These are phyloP conservation scores for Caenorhabditis sp. DNA, from an alignment of 2,888 invertebrate species.

Conservation along the genomic window DNA sequence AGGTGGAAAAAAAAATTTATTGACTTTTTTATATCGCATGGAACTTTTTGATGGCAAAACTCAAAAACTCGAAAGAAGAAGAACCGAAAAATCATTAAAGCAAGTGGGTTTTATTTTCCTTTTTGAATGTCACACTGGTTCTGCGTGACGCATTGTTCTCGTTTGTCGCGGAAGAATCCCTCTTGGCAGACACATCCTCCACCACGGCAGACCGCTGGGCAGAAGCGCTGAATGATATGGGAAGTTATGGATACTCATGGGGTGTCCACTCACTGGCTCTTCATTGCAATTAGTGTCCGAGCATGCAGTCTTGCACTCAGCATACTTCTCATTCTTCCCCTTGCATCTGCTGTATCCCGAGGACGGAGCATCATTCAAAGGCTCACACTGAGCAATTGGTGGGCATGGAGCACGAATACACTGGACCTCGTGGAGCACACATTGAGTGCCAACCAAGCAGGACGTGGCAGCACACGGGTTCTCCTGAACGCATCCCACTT, in stretches of 20 bases:
- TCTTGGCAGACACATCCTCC: conserved; percentile 40
- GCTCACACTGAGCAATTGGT: conserved; percentile 42
- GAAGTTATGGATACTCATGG: not conserved
- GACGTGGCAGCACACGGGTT: conserved; percentile 41
- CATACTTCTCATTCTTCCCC: conserved; percentile 12
- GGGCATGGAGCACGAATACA: conserved; percentile 53
- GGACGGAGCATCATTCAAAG: conserved; percentile 5
- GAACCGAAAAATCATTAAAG: conserved; percentile 4
- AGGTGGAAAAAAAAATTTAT: not conserved
- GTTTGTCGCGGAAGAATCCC: conserved; percentile 31
- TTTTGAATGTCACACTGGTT: conserved; percentile 34
- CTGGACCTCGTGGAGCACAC: conserved; percentile 46
- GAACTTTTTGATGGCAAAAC: not conserved
- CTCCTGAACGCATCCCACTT: conserved; percentile 38
- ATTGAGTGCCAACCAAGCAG: conserved; percentile 27
- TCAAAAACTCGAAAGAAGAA: not conserved
- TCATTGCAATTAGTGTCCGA: conserved; percentile 30
- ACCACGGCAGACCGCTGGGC: conserved; percentile 7
- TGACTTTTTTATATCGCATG: not conserved
- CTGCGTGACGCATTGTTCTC: conserved; percentile 46
- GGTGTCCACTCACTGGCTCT: conserved; percentile 11
- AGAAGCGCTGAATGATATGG: conserved; percentile 16
- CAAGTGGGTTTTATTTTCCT: not conserved
- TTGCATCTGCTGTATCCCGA: not conserved
- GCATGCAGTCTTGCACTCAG: conserved; percentile 22